Base-by-base conservation (phyloP, 1,140 invertebrate species). In the Drosophila auraria region DNA sequence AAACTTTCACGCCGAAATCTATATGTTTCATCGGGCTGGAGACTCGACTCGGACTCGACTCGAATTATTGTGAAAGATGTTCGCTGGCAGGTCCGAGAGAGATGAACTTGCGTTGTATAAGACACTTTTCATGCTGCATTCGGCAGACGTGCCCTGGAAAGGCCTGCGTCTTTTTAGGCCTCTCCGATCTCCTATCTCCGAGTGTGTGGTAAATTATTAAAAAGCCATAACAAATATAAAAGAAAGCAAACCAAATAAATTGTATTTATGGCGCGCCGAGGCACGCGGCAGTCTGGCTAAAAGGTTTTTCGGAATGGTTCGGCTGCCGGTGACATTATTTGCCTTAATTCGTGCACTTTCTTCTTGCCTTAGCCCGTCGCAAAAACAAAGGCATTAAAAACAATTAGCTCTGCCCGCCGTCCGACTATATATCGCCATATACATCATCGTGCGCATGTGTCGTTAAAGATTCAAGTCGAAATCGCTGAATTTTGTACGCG, bases 1-100 rank as follows among this genome's bases (percentile, higher is more conserved):
- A 89, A 89, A 87, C 84, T 87, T 87, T 87, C 84, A 80, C 84
- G 68, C 76, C 62, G 84, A 81, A 89, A 89, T 87, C 84, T 87
- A 87, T 83, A 83, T 87, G 60, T 87, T 89, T 89, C 84, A 87
- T 89, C 84, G 58, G 42, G 53, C 66, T 45, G 62, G 74, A 63
- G 50, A 50, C 33, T 36, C 33, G 33, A 36, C 33, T 12, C 36
- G 36, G 33, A 33, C 33, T 38, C 36, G 12, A 9, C 64, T 66
- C 40, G 66, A 71, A 69, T 72, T 42, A 58, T 72, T 80, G 72
- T 80, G 74, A 69, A 60, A 78, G 74, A 70, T 69, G 63, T 69
- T 61, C 11, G 27, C 27, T 30, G 27, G 27, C 27, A 30, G 27
- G 61, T 30, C 15, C 12, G 72, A 50, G 27, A 25, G 65, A 25